phyloP scores from a whole-genome alignment of 1,140 invertebrate species.

The Papilio glaucus region DNA sequence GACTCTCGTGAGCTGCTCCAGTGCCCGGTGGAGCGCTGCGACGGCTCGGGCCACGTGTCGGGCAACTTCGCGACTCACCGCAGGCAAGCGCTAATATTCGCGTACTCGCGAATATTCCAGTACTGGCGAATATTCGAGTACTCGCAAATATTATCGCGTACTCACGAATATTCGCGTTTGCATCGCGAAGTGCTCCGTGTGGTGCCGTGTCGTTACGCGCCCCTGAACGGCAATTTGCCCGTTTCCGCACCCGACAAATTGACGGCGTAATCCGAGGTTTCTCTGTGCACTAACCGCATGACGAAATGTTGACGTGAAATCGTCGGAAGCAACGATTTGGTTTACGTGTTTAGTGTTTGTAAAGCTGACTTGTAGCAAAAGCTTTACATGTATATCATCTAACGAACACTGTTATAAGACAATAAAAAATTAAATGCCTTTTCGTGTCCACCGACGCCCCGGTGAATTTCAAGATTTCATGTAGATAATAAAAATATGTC shows the following conservation, averaged over 20 bases:
- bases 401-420: neutral
- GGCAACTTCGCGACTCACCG: conserved; percentile 93
- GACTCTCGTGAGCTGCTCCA: conserved; percentile 85
- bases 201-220: conserved; percentile 44
- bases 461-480: too few relatives aligned
- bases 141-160: conserved; percentile 20
- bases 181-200: conserved; percentile 26
- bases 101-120: conserved; percentile 36
- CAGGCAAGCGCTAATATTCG: conserved; percentile 82
- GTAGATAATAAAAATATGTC: too few relatives aligned
- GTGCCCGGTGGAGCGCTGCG: conserved; percentile 96
- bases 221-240: conserved; percentile 58
- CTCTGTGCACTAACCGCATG: conserved; percentile 70
- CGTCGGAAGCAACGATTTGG: conserved; percentile 31
- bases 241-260: conserved; percentile 64
- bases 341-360: conserved; percentile 25
- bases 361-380: conserved; percentile 19
- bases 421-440: neutral
- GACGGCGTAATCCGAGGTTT: conserved; percentile 58
- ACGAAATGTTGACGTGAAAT: conserved; percentile 43
- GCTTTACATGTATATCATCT: conserved; percentile 3
- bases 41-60: conserved; percentile 93
- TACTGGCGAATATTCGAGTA: conserved; percentile 4
- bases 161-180: conserved; percentile 40
- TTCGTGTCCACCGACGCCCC: neutral